Evolutionary conservation across 2,113 vertebrate species (phyloP).

Genomic region (Misgurnus mizolepis): DNA sequence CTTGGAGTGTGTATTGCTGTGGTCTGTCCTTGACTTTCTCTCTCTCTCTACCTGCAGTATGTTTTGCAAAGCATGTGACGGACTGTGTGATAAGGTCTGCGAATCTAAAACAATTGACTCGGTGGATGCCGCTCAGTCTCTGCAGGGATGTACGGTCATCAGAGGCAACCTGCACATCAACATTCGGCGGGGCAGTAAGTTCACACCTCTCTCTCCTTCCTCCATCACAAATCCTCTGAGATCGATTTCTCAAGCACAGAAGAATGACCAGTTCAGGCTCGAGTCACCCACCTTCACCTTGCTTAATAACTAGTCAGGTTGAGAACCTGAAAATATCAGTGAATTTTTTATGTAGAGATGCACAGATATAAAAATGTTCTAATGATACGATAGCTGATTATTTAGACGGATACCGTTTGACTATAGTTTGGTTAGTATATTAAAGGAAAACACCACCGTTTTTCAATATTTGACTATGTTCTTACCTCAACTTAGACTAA

Average conservation of each 20-base stretch:
- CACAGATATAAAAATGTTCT: too few species aligned
- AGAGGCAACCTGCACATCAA: conserved; percentile 94
- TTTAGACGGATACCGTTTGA: too few species aligned
- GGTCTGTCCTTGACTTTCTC: conserved; percentile 41
- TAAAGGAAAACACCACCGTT: too few species aligned
- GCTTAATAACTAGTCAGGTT: neutral
- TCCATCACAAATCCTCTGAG: neutral
- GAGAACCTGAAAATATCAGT: neutral
- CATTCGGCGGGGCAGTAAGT: conserved; percentile 96
- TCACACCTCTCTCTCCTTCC: neutral
- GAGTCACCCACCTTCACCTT: neutral
- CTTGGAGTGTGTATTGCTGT: conserved; percentile 10
- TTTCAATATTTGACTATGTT: too few species aligned
- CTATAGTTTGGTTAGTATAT: too few species aligned
- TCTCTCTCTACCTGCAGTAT: conserved; percentile 74
- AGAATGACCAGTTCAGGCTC: neutral
- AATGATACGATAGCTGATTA: too few species aligned
- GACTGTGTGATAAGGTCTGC: conserved; percentile 92
- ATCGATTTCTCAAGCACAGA: neutral
- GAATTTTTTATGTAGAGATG: neutral
- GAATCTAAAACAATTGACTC: conserved; percentile 85
- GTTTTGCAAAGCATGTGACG: conserved; percentile 92
- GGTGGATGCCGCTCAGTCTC: conserved; percentile 88
- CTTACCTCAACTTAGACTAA: too few species aligned
- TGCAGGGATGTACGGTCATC: conserved; percentile 93